Conservation (phyloP, 2,113 vertebrate genomes). For the Phylloscopus trochiloides region DNA sequence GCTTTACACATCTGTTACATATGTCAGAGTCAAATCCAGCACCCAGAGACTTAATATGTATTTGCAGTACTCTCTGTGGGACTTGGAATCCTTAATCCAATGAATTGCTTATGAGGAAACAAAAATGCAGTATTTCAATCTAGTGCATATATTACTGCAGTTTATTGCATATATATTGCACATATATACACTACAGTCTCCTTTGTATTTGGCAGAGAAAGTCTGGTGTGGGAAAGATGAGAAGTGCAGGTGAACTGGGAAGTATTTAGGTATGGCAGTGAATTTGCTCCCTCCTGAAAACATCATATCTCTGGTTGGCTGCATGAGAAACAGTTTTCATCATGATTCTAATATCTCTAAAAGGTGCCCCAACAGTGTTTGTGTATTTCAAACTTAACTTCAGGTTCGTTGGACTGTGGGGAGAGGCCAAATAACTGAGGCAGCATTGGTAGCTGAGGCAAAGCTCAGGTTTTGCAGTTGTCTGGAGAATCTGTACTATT, state of each 20-base stretch:
- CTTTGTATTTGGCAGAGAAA: neutral
- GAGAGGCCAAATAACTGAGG: neutral
- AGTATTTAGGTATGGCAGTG: neutral
- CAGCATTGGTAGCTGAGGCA: neutral
- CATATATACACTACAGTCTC: neutral
- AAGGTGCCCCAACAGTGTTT: neutral
- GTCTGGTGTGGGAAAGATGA: neutral
- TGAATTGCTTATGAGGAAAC: constrained; percentile 19
- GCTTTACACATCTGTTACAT: neutral
- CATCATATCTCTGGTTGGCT: neutral
- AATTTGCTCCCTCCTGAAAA: neutral
- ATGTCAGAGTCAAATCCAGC: constrained; percentile 2
- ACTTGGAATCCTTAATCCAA: constrained; percentile 24
- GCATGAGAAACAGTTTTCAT: neutral
- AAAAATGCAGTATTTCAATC: constrained; percentile 44
- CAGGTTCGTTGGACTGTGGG: neutral
- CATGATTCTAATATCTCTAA: neutral
- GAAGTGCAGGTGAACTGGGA: neutral
- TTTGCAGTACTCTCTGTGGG: constrained; percentile 5
- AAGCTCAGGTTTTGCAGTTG: neutral
- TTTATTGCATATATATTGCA: neutral
- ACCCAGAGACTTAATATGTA: neutral
- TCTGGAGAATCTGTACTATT: neutral
- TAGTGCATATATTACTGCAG: neutral
- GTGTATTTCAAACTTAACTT: neutral